These are phyloP conservation scores for Amiota minor DNA, from an alignment of 2,888 invertebrate species.

Conservation along the genomic window DNA sequence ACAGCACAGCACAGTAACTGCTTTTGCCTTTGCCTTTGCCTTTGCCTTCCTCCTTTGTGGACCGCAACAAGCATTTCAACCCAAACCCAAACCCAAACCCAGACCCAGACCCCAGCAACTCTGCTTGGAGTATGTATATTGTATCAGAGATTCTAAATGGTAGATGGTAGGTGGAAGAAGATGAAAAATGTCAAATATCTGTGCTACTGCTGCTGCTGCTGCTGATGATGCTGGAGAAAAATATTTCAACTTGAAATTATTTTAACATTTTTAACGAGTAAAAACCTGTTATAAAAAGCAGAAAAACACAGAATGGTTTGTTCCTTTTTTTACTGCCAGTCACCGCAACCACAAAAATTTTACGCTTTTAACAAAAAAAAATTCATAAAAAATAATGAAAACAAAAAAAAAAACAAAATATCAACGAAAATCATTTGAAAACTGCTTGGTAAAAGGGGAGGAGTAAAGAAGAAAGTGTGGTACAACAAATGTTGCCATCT, in stretches of 20 bases:
- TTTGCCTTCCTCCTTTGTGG: not conserved
- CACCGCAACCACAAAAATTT: no score
- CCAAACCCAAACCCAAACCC: not conserved
- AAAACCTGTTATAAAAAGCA: conserved; percentile 33
- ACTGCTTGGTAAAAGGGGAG: no score
- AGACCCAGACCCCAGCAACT: not conserved
- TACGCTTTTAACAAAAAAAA: no score
- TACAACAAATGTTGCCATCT: no score
- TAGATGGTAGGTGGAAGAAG: not conserved
- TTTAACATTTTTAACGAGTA: conserved; percentile 44
- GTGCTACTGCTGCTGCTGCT: not conserved
- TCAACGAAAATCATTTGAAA: no score
- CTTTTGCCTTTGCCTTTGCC: no score
- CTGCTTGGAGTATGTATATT: not conserved
- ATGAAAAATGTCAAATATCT: conserved; percentile 4
- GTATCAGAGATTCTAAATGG: not conserved
- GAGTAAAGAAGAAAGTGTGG: no score
- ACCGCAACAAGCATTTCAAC: not conserved
- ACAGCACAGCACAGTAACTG: not conserved
- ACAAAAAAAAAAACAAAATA: no score
- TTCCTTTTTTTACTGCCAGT: no score
- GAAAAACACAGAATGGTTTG: not conserved
- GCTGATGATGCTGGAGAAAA: not conserved
- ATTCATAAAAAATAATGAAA: no score
- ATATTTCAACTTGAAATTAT: conserved; percentile 34